Base-by-base conservation (phyloP, 2,113 vertebrate species). In the Saccopteryx leptura region DNA sequence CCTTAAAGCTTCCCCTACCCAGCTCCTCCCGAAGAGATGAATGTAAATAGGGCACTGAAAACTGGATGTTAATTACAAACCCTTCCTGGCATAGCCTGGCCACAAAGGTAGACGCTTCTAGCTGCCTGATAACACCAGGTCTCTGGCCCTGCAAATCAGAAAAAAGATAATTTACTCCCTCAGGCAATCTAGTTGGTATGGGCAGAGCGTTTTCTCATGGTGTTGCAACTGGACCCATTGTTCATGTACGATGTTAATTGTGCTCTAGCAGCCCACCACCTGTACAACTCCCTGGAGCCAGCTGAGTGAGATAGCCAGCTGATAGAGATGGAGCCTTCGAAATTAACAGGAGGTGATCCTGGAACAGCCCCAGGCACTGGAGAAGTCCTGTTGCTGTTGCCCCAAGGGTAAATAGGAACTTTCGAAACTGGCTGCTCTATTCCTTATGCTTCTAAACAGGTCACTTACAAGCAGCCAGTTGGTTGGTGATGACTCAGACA, bases 51-150 rank as follows among this genome's bases (percentile, higher is more conserved):
- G 85, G 58, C 28, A 33, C 24, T 3, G 50, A 81, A 80, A 54
- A 91, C 50, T 90, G 81, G 60, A 60, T 88, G 81, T 72, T 94
- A 93, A 91, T 96, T 71, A 92, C 5, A 94, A 86, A 92, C 54
- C 76, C 58, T 76, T 61, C 69, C 12, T 33, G 46, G 54, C 65
- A 75, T 5, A 56, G 79, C 48, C 54, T 23, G 7, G 26, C 33
- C 63, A 79, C 48, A 91, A 82, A 85, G 61, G 79, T 79, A 71
- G 78, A 54, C 46, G 52, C 24, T 75, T 60, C 92, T 95, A 85
- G 65, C 76, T 90, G 28, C 39, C 68, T 72, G 56, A 61, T 91
- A 71, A 78, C 54, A 82, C 82, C 79, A 88, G 91, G 60, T 88
- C 14, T 2, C 58, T 86, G 66, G 88, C 86, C 39, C 69, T 78